phyloP scores from a whole-genome alignment of 2,888 invertebrate genomes.

The Mesochorus sp. region DNA sequence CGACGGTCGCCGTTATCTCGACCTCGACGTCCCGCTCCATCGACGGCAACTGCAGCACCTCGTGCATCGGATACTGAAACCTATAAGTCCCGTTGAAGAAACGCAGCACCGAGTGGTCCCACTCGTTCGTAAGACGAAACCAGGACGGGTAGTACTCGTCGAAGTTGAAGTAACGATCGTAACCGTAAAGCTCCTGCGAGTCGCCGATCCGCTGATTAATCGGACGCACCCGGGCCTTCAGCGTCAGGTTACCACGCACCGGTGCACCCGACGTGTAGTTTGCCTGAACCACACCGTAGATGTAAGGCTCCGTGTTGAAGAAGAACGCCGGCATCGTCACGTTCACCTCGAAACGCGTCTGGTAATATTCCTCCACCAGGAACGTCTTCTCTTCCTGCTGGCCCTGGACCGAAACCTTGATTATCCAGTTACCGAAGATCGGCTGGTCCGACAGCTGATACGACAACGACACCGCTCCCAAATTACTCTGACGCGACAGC shows the following conservation, averaged over 20 bases:
- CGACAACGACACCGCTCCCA: slow-evolving; percentile 95
- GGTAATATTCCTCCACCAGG: slow-evolving; percentile 96
- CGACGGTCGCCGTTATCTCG: slow-evolving; percentile 92
- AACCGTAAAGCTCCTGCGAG: slow-evolving; percentile 75
- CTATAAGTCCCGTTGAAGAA: slow-evolving; percentile 92
- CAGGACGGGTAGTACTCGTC: slow-evolving; percentile 92
- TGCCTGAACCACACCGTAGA: slow-evolving; percentile 94
- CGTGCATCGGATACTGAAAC: slow-evolving; percentile 93
- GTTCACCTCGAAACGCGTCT: slow-evolving; percentile 96
- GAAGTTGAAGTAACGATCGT: slow-evolving; percentile 90
- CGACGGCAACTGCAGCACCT: slow-evolving; percentile 87
- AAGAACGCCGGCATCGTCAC: slow-evolving; percentile 98
- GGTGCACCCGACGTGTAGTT: slow-evolving; percentile 98
- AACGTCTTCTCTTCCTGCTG: slow-evolving; percentile 94
- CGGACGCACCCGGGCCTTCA: slow-evolving; percentile 90
- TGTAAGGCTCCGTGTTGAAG: slow-evolving; percentile 92
- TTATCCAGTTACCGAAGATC: slow-evolving; percentile 95
- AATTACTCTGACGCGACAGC: slow-evolving; percentile 94
- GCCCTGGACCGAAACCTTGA: slow-evolving; percentile 93
- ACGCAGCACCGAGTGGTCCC: slow-evolving; percentile 87
- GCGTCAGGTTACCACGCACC: slow-evolving; percentile 93
- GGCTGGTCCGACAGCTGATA: slow-evolving; percentile 96
- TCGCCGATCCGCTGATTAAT: slow-evolving; percentile 80
- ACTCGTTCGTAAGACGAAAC: slow-evolving; percentile 86
- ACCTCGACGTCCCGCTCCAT: slow-evolving; percentile 91